These are phyloP conservation scores for Smittia aterrima DNA, from an alignment of 2,888 invertebrate species.

Conservation along the genomic window DNA sequence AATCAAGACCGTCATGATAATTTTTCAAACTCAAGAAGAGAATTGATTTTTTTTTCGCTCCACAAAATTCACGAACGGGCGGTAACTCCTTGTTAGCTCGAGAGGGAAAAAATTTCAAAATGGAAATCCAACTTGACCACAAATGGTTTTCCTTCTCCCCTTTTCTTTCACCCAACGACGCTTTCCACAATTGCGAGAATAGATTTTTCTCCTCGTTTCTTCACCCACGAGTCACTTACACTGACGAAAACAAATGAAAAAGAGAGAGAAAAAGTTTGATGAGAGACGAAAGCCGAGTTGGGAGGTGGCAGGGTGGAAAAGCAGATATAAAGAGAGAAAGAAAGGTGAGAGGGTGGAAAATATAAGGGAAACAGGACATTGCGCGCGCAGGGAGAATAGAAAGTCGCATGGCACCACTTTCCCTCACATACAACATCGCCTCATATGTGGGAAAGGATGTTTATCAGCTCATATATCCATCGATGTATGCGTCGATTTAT, in stretches of 20 bases:
- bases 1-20: too few species aligned
- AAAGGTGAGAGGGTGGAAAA: not conserved
- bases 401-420: conserved; percentile 20
- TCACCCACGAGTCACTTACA: not conserved
- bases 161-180: too few species aligned
- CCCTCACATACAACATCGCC: not conserved
- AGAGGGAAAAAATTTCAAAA: not conserved
- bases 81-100: too few species aligned
- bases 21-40: not conserved
- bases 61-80: too few species aligned
- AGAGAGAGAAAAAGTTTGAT: not conserved
- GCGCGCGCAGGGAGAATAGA: conserved; percentile 25
- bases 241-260: not conserved
- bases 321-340: too few species aligned
- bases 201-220: not conserved
- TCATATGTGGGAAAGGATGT: conserved; percentile 31
- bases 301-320: too few species aligned
- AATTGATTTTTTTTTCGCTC: not conserved
- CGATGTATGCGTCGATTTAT: not conserved
- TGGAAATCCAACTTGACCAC: not conserved
- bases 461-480: conserved; percentile 1
- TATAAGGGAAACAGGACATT: conserved; percentile 23
- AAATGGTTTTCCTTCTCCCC: not conserved
- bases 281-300: not conserved
- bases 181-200: not conserved